These are phyloP conservation scores for Stigmatopora argus DNA, from an alignment of 2,113 vertebrate species.

Conservation along the genomic window DNA sequence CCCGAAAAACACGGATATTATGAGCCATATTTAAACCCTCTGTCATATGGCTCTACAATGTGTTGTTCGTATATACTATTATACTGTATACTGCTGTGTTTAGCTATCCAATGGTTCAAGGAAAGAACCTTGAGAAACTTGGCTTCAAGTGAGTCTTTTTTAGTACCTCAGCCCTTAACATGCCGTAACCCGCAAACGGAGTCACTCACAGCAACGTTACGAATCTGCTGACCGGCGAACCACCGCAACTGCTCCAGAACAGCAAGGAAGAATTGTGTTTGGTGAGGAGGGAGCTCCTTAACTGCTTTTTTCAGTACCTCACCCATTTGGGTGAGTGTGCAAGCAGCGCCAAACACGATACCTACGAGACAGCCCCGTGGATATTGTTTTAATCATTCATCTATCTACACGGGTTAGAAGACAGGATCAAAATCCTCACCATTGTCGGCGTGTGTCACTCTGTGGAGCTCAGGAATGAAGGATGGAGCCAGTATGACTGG, in stretches of 20 bases:
- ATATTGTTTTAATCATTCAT: neutral
- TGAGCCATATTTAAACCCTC: too few species aligned
- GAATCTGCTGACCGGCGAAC: conserved; percentile 91
- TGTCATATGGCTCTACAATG: too few species aligned
- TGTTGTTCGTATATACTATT: too few species aligned
- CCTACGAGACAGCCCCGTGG: conserved; percentile 59
- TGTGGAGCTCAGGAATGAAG: conserved; percentile 81
- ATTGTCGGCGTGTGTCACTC: conserved; percentile 68
- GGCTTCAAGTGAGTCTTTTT: too few species aligned
- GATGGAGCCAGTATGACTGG: conserved; percentile 84
- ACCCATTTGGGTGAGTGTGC: conserved; percentile 75
- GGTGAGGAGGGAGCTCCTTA: conserved; percentile 66
- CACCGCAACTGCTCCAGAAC: conserved; percentile 87
- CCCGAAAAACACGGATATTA: too few species aligned
- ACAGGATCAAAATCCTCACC: conserved; percentile 67
- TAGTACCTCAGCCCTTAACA: too few species aligned
- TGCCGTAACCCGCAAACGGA: neutral
- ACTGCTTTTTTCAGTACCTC: conserved; percentile 68
- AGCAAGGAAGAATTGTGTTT: conserved; percentile 79
- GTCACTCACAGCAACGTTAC: conserved; percentile 87
- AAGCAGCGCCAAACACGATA: conserved; percentile 80
- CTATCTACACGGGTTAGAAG: neutral
- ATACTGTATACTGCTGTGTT: too few species aligned
- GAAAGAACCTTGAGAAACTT: neutral
- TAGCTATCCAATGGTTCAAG: too few species aligned